Evolutionary conservation across 30 jellyfish, hydroid and myxozoan genomes (phyloP), one percentile per base, ranked within the genome.

Genomic region (Euphysa ruthae): DNA sequence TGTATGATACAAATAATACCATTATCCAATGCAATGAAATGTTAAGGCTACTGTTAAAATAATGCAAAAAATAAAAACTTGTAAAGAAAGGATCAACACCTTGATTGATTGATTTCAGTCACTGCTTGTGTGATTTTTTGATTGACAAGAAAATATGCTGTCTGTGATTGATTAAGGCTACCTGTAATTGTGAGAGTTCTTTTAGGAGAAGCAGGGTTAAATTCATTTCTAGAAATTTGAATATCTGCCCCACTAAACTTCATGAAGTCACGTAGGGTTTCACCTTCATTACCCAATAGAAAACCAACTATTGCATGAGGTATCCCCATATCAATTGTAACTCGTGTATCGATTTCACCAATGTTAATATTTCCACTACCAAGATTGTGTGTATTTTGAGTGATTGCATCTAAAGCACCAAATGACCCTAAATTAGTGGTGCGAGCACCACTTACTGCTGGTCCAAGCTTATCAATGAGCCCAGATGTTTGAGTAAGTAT

Each of bases 221-320:
- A 90, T 26, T 90, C 98, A 50, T 93, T 93, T 71, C 82, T 90
- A 8, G 98, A 90, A 60, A 90, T 81, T 81, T 90, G 98, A 50
- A 90, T 90, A 58, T 82, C 82, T 23, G 98, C 98, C 32, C 98
- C 98, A 71, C 98, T 90, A 81, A 82, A 82, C 66, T 90, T 91
- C 15, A 90, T 90, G 50, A 90, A 76, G 55, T 90, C 98, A 23
- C 69, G 84, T 7, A 80, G 91, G 68, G 95, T 90, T 71, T 90
- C 82, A 35, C 98, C 98, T 19, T 87, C 87, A 56, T 90, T 90
- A 16, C 98, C 98, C 33, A 90, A 85, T 55, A 90, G 74, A 32
- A 94, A 83, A 51, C 98, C 98, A 27, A 90, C 98, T 21, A 81
- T 55, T 13, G 82, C 49, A 57, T 90, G 95, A 14, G 98, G 98